Evolutionary conservation across 2,797 vertebrate species (phyloP).

Genomic region (Ceyx erithaca): DNA sequence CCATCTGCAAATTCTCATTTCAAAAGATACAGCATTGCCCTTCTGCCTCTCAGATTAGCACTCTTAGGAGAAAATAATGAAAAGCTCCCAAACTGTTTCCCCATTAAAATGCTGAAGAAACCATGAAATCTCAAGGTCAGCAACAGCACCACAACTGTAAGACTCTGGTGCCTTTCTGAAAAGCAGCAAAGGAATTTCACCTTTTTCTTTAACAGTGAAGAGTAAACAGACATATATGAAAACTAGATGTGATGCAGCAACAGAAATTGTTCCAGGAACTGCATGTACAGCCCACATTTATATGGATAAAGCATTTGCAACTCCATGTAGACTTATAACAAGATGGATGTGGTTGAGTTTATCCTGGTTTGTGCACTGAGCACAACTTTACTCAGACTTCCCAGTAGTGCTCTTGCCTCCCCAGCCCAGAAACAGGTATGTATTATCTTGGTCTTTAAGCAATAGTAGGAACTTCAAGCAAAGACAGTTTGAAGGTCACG

Average conservation of each 20-base stretch:
- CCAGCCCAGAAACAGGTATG: background rate
- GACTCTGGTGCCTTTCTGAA: background rate
- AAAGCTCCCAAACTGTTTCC: background rate
- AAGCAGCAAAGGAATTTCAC: background rate
- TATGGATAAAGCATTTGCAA: background rate
- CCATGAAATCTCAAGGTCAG: background rate
- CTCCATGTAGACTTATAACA: background rate
- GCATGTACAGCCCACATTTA: rapidly evolving
- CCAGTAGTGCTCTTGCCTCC: background rate
- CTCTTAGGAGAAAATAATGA: background rate
- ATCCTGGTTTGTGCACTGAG: background rate
- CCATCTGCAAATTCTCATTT: background rate
- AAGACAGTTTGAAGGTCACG: constrained; percentile 35
- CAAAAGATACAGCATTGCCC: background rate
- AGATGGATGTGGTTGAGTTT: background rate
- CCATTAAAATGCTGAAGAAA: background rate
- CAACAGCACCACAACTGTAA: background rate
- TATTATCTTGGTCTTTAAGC: background rate
- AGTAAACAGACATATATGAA: background rate
- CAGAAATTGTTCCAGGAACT: background rate
- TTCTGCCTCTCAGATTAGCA: background rate
- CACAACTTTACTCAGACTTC: background rate
- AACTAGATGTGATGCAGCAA: background rate
- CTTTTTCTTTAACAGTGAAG: background rate
- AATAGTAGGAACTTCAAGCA: background rate